Conservation (phyloP, 2,888 invertebrate genomes). For the Galeopsomyia nigrocyanea region DNA sequence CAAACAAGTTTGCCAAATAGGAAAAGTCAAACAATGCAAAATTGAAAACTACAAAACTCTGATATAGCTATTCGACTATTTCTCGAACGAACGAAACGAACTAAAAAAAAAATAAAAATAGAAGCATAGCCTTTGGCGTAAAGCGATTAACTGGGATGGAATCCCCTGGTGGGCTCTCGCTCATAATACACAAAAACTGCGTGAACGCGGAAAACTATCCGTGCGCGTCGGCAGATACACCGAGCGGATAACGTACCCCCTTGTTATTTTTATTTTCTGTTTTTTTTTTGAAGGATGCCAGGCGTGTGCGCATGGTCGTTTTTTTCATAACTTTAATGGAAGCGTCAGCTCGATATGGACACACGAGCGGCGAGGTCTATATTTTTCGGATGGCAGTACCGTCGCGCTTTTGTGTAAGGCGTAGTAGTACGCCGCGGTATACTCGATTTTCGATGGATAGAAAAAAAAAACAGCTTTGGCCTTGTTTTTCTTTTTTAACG, state of each 20-base stretch:
- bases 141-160: constrained; percentile 22
- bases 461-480: constrained; percentile 18
- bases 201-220: too few relatives aligned
- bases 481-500: constrained; percentile 8
- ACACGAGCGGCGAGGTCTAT: too few relatives aligned
- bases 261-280: too few relatives aligned
- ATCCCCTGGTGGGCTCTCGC: constrained; percentile 12
- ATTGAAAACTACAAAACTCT: constrained; percentile 21
- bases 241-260: constrained; percentile 24
- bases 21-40: constrained; percentile 8
- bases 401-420: constrained; percentile 29
- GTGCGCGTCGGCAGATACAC: constrained; percentile 27
- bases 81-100: constrained; percentile 3
- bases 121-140: constrained; percentile 5
- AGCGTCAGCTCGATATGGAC: constrained; percentile 35
- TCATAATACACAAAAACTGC: constrained; percentile 34
- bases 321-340: constrained; percentile 48
- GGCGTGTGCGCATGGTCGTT: constrained; percentile 21
- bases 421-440: constrained; percentile 17
- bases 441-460: constrained; percentile 29
- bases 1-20: too few relatives aligned
- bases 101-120: constrained; percentile 18
- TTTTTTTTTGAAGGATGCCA: constrained; percentile 25
- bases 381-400: background rate
- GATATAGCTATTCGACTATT: background rate